Evolutionary conservation across 2,113 vertebrate genomes (phyloP).

Genomic region (Pardalotus punctatus): DNA sequence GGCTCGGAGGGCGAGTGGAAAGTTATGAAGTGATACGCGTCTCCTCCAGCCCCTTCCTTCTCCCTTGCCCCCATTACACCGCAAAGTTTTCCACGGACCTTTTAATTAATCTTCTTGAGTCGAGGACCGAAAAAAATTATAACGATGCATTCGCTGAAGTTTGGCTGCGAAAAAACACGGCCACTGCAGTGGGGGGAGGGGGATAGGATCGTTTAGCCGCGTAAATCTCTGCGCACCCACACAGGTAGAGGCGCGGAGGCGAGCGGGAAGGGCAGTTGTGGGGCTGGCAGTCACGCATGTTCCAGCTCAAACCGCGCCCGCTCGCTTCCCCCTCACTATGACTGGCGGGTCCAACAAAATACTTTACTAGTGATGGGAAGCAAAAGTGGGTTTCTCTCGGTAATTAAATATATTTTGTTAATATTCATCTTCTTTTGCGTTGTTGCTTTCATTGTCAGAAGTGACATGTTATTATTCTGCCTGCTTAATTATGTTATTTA

Average conservation of each 20-base stretch:
- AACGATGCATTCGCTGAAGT: not conserved
- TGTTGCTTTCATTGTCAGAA: slow-evolving; percentile 40
- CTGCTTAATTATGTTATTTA: slow-evolving; percentile 68
- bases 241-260: not conserved
- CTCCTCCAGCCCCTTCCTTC: not conserved
- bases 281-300: not conserved
- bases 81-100: slow-evolving; percentile 13
- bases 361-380: not conserved
- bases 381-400: slow-evolving; percentile 28
- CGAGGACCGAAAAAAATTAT: not conserved
- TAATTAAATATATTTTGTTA: slow-evolving; percentile 68
- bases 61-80: not conserved
- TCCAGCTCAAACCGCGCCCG: not conserved
- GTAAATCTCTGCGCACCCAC: not conserved
- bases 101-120: slow-evolving; percentile 3
- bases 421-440: slow-evolving; percentile 51
- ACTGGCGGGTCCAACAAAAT: not conserved
- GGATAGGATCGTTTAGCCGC: not conserved
- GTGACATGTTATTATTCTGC: slow-evolving; percentile 48
- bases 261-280: not conserved
- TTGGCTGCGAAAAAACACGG: not conserved
- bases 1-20: not conserved
- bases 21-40: not conserved
- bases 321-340: not conserved
- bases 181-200: not conserved